Evolutionary conservation across 92 coral and sea anemone genomes (phyloP).

Genomic region (Phymanthus crucifer): DNA sequence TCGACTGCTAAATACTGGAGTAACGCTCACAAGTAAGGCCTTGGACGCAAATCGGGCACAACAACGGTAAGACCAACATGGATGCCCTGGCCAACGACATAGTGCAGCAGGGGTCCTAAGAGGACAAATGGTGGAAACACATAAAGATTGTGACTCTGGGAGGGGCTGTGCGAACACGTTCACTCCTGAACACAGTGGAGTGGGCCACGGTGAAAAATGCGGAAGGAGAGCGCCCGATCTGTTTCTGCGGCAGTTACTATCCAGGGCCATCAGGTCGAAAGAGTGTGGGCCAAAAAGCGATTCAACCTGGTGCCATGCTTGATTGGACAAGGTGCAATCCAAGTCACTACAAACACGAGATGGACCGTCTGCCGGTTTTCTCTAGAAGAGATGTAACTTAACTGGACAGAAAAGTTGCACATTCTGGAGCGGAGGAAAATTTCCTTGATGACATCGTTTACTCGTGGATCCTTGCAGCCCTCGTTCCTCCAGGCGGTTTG

Average conservation of each 20-base stretch:
- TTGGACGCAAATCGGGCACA: conserved; percentile 18
- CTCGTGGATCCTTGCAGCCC: conserved; percentile 14
- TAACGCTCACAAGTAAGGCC: conserved; percentile 40
- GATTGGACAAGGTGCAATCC: conserved; percentile 22
- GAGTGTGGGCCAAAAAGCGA: conserved; percentile 37
- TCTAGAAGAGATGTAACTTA: too few relatives aligned
- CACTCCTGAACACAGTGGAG: conserved; percentile 19
- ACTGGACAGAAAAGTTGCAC: neutral
- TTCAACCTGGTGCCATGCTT: neutral
- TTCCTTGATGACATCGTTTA: conserved; percentile 7
- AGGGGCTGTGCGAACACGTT: conserved; percentile 19
- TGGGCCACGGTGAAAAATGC: conserved; percentile 41
- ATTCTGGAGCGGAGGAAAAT: neutral
- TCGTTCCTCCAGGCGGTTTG: conserved; percentile 5
- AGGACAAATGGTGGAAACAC: conserved; percentile 9
- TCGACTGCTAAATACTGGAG: conserved; percentile 31
- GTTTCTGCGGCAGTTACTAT: conserved; percentile 31
- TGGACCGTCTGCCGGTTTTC: too few relatives aligned
- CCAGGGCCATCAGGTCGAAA: conserved; percentile 47
- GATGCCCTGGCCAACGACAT: conserved; percentile 6
- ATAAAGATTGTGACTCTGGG: conserved; percentile 1
- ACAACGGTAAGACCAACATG: conserved; percentile 17
- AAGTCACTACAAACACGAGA: too few relatives aligned
- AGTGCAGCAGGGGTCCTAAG: neutral
- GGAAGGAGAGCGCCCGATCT: conserved; percentile 22